Evolutionary conservation across 2,888 invertebrate genomes (phyloP).

Genomic region (Plusia festucae): DNA sequence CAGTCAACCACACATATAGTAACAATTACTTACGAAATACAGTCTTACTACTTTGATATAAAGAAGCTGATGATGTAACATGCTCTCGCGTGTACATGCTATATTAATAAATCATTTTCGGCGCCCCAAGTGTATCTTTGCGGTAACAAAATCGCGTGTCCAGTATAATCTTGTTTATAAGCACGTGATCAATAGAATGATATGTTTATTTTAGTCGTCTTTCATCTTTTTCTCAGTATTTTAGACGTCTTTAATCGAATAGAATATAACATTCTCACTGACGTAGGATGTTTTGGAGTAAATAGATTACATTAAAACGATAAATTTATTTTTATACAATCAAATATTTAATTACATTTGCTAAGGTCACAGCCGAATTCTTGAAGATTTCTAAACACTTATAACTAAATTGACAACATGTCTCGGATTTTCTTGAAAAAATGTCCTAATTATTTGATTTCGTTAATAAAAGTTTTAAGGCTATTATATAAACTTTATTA

Average conservation of each 20-base stretch:
- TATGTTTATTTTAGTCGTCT: conserved; percentile 2
- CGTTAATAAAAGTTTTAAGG: no score
- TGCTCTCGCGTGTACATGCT: not conserved
- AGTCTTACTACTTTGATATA: not conserved
- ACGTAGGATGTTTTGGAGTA: not conserved
- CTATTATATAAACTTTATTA: no score
- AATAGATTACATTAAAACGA: not conserved
- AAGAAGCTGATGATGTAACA: not conserved
- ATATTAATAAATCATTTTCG: not conserved
- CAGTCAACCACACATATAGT: not conserved
- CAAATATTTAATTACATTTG: no score
- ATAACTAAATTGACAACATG: no score
- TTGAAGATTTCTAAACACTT: no score
- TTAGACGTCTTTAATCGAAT: not conserved
- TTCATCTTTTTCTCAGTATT: conserved; percentile 1
- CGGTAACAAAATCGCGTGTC: not conserved
- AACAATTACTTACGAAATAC: not conserved
- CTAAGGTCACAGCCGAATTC: no score
- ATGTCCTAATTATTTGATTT: no score
- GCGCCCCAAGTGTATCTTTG: not conserved
- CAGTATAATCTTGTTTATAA: conserved; percentile 2
- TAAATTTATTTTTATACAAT: no score
- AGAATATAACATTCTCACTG: not conserved
- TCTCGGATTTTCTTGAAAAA: no score
- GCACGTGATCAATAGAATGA: not conserved